Base-by-base conservation (phyloP, 2,888 invertebrate species). In the Rotaria magnacalcarata region DNA sequence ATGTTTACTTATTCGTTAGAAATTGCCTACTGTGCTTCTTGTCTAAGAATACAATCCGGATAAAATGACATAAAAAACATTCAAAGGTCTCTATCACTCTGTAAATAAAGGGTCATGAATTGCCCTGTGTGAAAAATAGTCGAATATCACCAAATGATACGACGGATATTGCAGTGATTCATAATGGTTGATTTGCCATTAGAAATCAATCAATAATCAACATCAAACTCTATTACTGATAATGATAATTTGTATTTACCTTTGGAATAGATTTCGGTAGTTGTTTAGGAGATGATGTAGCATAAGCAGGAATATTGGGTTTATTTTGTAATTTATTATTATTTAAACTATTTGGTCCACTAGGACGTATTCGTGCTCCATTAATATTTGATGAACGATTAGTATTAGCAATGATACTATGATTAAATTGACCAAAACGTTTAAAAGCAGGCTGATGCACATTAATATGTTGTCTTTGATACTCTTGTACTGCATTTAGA, bases 381-480 rank as follows among this genome's bases (percentile, higher is more conserved):
- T 2, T 14, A 19, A 67, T 16, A 41, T 67, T 34, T 19, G 27
- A 16, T 34, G 34, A 27, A 34, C 67, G 67, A 67, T 67, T 67
- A 34, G 7, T 34, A 67, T 24, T 24, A 34, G 24, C 3, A 16
- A 11, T 52, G 14, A 52, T 14, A 52, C 52, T 16, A 52, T 52
- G 11, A 19, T 19, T 34, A 34, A 34, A 67, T 27, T 67, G 67
- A 19, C 4, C 5, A 19, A 67, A 67, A 34, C 67, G 67, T 27
- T 34, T 67, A 19, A 14, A 16, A 34, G 19, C 67, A 34, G 67
- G 67, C 24, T 34, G 67, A 34, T 67, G 67, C 16, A 11, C 34
- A 34, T 67, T 67, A 47, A 80, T 47, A 47, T 80, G 80, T 80
- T 80, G 80, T n/a, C 34, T 8, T 80, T 80, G 80, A n/a, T 80